Conservation (phyloP, 2,113 vertebrate genomes). For the Miniopterus natalensis region DNA sequence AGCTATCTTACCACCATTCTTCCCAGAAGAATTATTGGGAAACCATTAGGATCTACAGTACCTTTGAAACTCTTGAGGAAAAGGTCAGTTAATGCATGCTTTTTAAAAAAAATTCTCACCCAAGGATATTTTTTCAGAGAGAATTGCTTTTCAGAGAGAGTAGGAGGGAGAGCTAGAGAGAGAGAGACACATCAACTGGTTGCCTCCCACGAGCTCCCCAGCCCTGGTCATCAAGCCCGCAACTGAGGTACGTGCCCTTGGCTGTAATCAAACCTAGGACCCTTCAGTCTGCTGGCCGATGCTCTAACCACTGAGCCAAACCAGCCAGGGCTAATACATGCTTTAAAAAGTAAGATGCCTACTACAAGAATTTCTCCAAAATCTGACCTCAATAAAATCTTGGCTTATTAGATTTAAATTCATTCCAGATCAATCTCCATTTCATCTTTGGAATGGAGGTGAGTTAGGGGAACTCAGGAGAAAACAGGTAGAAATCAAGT, state of each 20-base stretch:
- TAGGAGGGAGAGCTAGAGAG: too few species aligned
- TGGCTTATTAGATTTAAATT: background rate
- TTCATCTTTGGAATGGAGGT: background rate
- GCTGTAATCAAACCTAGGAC: too few species aligned
- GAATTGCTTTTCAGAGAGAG: too few species aligned
- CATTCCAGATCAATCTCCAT: background rate
- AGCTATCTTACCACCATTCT: background rate
- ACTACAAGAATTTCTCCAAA: slow-evolving; percentile 14
- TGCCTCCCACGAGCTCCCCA: too few species aligned
- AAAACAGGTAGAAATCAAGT: slow-evolving; percentile 34
- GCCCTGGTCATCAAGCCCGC: too few species aligned
- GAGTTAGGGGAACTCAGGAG: background rate
- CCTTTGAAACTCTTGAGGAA: background rate
- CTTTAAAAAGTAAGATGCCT: background rate
- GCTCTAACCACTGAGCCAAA: too few species aligned
- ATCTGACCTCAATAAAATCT: slow-evolving; percentile 20
- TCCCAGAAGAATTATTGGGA: background rate
- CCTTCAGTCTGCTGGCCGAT: too few species aligned
- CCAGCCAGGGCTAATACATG: background rate
- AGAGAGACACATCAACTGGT: too few species aligned
- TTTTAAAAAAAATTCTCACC: background rate
- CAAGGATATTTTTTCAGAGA: too few species aligned
- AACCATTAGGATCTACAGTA: background rate
- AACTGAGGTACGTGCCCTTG: too few species aligned
- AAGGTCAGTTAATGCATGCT: background rate